A percentile compares a stretch with the other conserved stretches of the same genome.
phyloP scores from a whole-genome alignment of 92 coral and sea anemone species.

The Ricordea florida region DNA sequence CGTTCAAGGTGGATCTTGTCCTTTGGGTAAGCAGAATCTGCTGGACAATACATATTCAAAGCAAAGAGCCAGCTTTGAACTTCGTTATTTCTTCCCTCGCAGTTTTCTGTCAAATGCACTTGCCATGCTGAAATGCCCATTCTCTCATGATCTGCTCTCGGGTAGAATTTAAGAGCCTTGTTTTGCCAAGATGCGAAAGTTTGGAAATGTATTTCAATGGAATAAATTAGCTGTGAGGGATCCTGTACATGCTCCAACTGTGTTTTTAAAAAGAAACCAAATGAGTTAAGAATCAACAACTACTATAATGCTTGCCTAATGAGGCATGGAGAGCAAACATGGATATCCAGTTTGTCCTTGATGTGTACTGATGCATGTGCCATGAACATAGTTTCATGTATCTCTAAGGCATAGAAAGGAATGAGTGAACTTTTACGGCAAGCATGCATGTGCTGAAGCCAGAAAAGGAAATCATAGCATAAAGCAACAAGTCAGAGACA shows the following conservation, averaged over 20 bases:
- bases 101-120: conserved; percentile 30
- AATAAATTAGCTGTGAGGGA: too few species aligned
- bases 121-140: conserved; percentile 25
- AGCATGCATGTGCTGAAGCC: conserved; percentile 54
- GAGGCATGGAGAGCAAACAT: conserved; percentile 44
- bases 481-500: conserved; percentile 56
- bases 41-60: neutral
- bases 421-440: conserved; percentile 49
- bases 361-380: conserved; percentile 67
- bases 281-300: conserved; percentile 42
- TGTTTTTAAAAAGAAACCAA: conserved; percentile 32
- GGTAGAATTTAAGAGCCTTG: conserved; percentile 22
- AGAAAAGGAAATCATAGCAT: conserved; percentile 32
- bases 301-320: conserved; percentile 21
- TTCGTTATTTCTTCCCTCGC: conserved; percentile 12
- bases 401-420: conserved; percentile 46
- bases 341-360: conserved; percentile 49
- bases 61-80: conserved; percentile 36
- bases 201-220: conserved; percentile 24
- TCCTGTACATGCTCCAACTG: too few species aligned
- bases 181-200: conserved; percentile 37
- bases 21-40: neutral
- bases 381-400: conserved; percentile 42
- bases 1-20: neutral
- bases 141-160: conserved; percentile 21